These are phyloP conservation scores for Stomatorhinus walkeri DNA, from an alignment of 2,797 vertebrate genomes.

Conservation along the genomic window DNA sequence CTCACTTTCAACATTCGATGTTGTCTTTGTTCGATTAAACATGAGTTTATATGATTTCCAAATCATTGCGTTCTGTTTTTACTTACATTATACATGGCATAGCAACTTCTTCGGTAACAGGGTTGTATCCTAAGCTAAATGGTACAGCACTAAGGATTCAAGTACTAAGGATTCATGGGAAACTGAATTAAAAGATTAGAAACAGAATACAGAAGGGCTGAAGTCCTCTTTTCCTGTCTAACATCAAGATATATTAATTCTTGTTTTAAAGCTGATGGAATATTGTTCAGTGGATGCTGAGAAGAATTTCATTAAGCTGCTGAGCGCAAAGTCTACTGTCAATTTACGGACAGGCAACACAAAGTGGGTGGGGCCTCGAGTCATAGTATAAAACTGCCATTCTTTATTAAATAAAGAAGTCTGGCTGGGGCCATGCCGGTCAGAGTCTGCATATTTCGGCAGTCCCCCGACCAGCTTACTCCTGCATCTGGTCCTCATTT, in stretches of 20 bases:
- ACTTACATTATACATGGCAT: not conserved
- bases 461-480: not conserved
- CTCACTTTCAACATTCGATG: not conserved
- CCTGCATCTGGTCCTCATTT: constrained; percentile 4
- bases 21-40: not conserved
- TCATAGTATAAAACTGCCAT: not conserved
- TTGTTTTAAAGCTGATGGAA: not conserved
- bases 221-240: not conserved
- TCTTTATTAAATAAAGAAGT: not conserved
- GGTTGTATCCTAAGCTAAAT: not conserved
- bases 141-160: not conserved
- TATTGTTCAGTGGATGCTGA: not conserved
- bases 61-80: not conserved
- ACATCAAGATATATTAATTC: not conserved
- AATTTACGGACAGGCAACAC: not conserved
- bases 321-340: not conserved
- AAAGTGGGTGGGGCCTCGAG: not conserved
- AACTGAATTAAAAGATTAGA: not conserved
- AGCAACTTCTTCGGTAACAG: not conserved
- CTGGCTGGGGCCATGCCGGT: not conserved
- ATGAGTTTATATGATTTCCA: not conserved
- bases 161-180: not conserved
- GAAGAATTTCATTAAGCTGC: not conserved
- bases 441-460: not conserved
- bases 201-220: not conserved